Evolutionary conservation across 2,888 invertebrate genomes (phyloP), one percentile per base, ranked within the genome.

Genomic region (Ceratothoa steindachneri): DNA sequence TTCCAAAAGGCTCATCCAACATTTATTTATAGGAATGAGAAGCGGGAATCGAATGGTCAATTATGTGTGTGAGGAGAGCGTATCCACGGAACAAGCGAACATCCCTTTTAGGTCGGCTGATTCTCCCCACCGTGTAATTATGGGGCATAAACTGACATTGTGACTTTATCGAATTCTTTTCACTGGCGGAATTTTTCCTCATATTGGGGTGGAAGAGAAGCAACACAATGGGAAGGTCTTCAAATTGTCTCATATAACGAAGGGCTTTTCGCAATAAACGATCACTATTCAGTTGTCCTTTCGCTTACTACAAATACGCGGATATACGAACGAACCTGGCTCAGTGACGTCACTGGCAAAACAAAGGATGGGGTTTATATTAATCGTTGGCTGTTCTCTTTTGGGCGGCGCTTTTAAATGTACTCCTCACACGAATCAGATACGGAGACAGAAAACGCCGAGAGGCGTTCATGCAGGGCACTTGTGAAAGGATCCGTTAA

Each of bases 101-200:
- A 24, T n/a, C 60, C 24, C 52, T n/a, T 60, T 60, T 24, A 60
- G 60, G 60, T 60, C 27, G 19, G 60, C 60, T 24, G 60, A 60
- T 12, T 60, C 24, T 60, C 60, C 22, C 22, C 19, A 24, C 22
- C 60, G 60, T 60, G 60, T 60, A 60, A 60, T 60, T 60, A 60
- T 60, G 24, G 60, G 60, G 24, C 60, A 60, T 60, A 60, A 60
- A 60, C 60, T 60, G 60, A 12, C 24, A 60, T 60, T 60, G 60
- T 60, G 60, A 60, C 60, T 60, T 60, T 60, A 60, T 60, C 60
- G 60, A 60, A 60, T 60, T 60, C 60, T 60, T 60, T 60, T 60
- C 60, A 60, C 60, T 60, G n/a, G n/a, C 2, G 60, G 60, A 60
- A 60, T 60, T 60, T 41, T 60, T 60, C 60, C 60, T 60, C 60